Conservation (phyloP, 2,113 vertebrate genomes). For the Lichenostomus cassidix region DNA sequence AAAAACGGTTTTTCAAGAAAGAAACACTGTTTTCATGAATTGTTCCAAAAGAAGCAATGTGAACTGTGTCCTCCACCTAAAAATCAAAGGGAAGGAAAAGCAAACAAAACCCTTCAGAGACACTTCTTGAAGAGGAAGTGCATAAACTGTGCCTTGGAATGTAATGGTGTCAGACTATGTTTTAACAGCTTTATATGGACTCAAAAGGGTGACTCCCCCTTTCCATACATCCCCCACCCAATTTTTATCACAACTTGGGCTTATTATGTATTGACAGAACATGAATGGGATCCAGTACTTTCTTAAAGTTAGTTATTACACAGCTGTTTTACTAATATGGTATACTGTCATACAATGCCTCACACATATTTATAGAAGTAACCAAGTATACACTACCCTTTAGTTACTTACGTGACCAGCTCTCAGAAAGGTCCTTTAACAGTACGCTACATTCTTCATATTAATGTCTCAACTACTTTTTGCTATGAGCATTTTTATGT, state of each 20-base stretch:
- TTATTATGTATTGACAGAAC: background rate
- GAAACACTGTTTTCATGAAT: background rate
- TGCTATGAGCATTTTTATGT: background rate
- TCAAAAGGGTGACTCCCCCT: background rate
- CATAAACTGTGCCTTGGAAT: background rate
- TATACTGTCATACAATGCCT: background rate
- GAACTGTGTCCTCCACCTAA: background rate
- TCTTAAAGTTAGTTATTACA: background rate
- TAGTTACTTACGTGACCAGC: background rate
- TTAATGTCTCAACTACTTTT: background rate
- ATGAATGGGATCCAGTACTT: background rate
- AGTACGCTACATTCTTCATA: background rate
- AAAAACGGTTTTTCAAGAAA: background rate
- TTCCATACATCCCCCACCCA: background rate
- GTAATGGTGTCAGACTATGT: background rate
- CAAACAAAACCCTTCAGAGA: background rate
- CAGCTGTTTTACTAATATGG: background rate
- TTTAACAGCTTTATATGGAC: background rate
- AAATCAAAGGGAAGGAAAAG: background rate
- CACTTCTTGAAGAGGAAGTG: background rate
- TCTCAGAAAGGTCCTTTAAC: background rate
- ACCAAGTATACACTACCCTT: background rate
- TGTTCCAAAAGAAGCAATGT: background rate
- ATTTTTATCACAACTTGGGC: background rate
- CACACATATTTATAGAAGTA: background rate